A percentile compares a stretch with the other conserved stretches of the same genome.
Conservation (phyloP, 2,888 invertebrate species). For the Automeris io region DNA sequence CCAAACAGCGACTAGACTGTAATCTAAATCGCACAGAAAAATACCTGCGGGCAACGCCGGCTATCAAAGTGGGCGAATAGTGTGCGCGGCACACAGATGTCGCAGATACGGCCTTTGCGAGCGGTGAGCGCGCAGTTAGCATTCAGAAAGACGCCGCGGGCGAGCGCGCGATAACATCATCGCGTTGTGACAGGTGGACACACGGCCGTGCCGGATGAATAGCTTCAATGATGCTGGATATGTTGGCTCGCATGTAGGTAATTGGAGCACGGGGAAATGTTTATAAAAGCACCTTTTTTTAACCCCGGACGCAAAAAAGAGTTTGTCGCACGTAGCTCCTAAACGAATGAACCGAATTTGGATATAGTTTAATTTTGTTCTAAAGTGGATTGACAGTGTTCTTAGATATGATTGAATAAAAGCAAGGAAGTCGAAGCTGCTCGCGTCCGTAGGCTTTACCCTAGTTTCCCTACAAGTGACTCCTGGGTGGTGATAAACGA, state of each 20-base stretch:
- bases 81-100: conserved; percentile 43
- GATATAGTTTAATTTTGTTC: too few species aligned
- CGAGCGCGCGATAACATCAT: conserved; percentile 64
- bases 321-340: too few species aligned
- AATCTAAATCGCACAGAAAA: conserved; percentile 66
- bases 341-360: too few species aligned
- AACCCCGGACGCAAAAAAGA: too few species aligned
- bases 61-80: conserved; percentile 55
- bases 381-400: too few species aligned
- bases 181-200: conserved; percentile 35
- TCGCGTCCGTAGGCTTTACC: too few species aligned
- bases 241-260: conserved; percentile 4
- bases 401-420: too few species aligned
- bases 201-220: conserved; percentile 10
- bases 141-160: conserved; percentile 73
- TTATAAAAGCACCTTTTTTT: too few species aligned
- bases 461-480: too few species aligned
- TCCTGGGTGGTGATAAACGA: too few species aligned
- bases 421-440: too few species aligned
- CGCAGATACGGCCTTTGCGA: conserved; percentile 46
- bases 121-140: conserved; percentile 65
- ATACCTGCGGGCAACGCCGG: conserved; percentile 51
- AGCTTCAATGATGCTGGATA: not conserved
- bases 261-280: conserved; percentile 5
- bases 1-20: conserved; percentile 42